These are phyloP conservation scores for Xylocampa areola DNA, from an alignment of 2,888 invertebrate species.

Conservation along the genomic window DNA sequence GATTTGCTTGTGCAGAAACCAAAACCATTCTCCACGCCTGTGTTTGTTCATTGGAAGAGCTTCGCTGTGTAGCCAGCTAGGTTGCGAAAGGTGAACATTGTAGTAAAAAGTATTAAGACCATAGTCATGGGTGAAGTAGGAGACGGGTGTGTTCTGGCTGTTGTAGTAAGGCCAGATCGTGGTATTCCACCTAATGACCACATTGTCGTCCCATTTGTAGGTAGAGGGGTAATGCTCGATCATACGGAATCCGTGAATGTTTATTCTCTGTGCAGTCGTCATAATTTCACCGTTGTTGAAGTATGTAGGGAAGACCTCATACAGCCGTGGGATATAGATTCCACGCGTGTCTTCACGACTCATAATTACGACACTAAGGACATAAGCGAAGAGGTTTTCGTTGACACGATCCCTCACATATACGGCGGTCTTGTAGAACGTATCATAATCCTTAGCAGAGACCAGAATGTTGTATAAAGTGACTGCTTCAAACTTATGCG, in stretches of 20 bases:
- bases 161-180: constrained; percentile 89
- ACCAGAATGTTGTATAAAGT: constrained; percentile 92
- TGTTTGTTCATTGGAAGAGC: constrained; percentile 87
- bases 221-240: constrained; percentile 74
- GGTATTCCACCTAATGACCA: constrained; percentile 91
- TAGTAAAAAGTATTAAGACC: constrained; percentile 92
- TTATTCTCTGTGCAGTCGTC: constrained; percentile 91
- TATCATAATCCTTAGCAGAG: constrained; percentile 92
- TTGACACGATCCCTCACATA: constrained; percentile 92
- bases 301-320: constrained; percentile 93
- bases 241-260: constrained; percentile 76
- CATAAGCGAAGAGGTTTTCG: constrained; percentile 92
- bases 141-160: constrained; percentile 89
- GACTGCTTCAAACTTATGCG: constrained; percentile 90
- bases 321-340: constrained; percentile 92
- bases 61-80: constrained; percentile 91
- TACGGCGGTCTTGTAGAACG: constrained; percentile 92
- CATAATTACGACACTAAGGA: constrained; percentile 90
- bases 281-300: constrained; percentile 93
- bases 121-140: constrained; percentile 93
- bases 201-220: constrained; percentile 80
- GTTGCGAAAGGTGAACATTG: constrained; percentile 90
- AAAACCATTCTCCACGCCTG: constrained; percentile 91
- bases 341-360: constrained; percentile 91
- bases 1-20: constrained; percentile 91